phyloP scores from a whole-genome alignment of 2,888 invertebrate genomes.

The Branchinecta sandiegonensis region DNA sequence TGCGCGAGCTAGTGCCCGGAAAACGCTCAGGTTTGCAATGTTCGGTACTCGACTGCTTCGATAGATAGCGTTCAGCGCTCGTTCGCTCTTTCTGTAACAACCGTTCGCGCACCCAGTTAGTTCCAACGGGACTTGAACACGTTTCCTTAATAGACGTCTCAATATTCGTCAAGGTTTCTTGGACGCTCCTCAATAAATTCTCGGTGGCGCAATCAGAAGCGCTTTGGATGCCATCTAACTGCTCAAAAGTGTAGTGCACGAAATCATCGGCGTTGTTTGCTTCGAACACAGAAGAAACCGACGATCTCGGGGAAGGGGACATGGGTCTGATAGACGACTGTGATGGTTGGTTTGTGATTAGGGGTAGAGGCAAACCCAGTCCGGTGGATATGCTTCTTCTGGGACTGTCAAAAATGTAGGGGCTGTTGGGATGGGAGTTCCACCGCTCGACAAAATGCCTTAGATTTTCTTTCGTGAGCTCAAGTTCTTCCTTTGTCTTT shows the following conservation, averaged over 20 bases:
- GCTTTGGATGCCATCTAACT: neutral
- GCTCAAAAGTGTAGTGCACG: neutral
- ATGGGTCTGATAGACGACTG: neutral
- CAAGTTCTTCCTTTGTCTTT: conserved; percentile 26
- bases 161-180: conserved; percentile 20
- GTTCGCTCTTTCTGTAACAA: neutral
- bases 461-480: conserved; percentile 58
- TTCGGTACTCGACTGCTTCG: neutral
- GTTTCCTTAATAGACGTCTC: conserved; percentile 13
- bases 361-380: neutral
- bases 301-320: conserved; percentile 1
- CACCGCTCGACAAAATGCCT: conserved; percentile 70
- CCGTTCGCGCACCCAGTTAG: neutral
- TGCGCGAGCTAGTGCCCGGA: neutral
- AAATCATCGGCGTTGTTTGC: neutral
- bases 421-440: conserved; percentile 76
- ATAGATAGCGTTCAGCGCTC: neutral
- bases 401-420: conserved; percentile 56
- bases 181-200: conserved; percentile 20
- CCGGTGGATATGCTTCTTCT: conserved; percentile 27
- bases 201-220: conserved; percentile 9
- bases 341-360: neutral
- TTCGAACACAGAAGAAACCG: neutral
- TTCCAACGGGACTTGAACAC: neutral
- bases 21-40: neutral